Conservation (phyloP, 2,888 invertebrate species). For the Habrosyne pyritoides region DNA sequence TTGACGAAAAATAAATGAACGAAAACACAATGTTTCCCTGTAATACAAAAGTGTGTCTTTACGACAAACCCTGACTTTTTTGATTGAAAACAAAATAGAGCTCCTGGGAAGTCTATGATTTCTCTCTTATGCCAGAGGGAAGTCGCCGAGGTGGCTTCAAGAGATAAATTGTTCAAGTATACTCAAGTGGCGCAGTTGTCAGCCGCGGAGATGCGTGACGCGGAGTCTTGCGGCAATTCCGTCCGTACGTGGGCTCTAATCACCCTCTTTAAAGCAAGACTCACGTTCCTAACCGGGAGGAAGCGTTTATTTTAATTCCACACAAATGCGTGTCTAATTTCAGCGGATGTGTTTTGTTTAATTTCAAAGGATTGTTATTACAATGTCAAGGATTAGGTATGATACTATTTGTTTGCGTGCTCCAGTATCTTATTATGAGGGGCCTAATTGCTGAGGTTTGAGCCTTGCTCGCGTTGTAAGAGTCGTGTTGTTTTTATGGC, state of each 20-base stretch:
- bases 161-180: constrained; percentile 39
- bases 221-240: constrained; percentile 58
- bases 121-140: background rate
- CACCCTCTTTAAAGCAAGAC: constrained; percentile 68
- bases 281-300: constrained; percentile 60
- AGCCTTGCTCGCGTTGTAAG: background rate
- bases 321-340: constrained; percentile 75
- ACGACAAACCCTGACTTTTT: too few relatives aligned
- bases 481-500: background rate
- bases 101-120: constrained; percentile 2
- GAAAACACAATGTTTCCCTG: too few relatives aligned
- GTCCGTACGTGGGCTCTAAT: constrained; percentile 67
- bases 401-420: constrained; percentile 5
- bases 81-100: background rate
- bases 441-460: background rate
- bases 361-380: constrained; percentile 62
- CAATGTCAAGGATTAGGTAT: constrained; percentile 38
- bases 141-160: constrained; percentile 3
- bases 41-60: too few relatives aligned
- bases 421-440: background rate
- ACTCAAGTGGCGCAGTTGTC: constrained; percentile 42
- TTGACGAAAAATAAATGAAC: too few relatives aligned
- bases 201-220: constrained; percentile 48
- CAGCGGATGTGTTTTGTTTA: constrained; percentile 67
- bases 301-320: constrained; percentile 75